Conservation (phyloP, 2,797 vertebrate genomes). For the Chlorospingus semifuscus region DNA sequence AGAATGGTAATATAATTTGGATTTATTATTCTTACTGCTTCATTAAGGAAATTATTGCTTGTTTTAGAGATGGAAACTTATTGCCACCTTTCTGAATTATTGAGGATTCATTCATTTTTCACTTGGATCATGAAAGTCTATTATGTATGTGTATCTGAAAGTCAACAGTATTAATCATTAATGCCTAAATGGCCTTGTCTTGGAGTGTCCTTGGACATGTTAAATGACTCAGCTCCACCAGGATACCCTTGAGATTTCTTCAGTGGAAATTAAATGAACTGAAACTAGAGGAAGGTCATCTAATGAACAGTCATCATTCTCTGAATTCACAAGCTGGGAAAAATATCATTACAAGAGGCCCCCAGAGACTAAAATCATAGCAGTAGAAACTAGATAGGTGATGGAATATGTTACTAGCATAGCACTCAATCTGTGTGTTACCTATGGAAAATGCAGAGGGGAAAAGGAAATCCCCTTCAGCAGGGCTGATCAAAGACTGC, state of each 20-base stretch:
- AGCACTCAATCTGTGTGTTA: neutral
- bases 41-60: constrained; percentile 49
- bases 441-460: neutral
- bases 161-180: constrained; percentile 61
- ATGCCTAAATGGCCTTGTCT: constrained; percentile 45
- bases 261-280: constrained; percentile 19
- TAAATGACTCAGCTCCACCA: neutral
- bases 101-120: constrained; percentile 63
- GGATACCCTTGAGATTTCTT: constrained; percentile 34
- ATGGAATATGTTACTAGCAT: neutral
- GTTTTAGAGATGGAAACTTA: constrained; percentile 34
- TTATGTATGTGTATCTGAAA: constrained; percentile 32
- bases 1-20: constrained; percentile 7
- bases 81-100: constrained; percentile 51
- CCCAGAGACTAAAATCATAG: neutral
- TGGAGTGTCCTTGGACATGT: constrained; percentile 33
- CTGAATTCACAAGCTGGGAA: neutral
- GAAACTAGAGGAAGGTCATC: neutral
- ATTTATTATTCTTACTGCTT: constrained; percentile 38
- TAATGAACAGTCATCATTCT: constrained; percentile 12
- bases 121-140: constrained; percentile 21
- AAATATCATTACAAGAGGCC: neutral
- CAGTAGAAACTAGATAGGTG: neutral
- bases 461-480: neutral
- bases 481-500: neutral